These are phyloP conservation scores for Diorhabda carinulata DNA, from an alignment of 1,140 invertebrate species.

Conservation along the genomic window DNA sequence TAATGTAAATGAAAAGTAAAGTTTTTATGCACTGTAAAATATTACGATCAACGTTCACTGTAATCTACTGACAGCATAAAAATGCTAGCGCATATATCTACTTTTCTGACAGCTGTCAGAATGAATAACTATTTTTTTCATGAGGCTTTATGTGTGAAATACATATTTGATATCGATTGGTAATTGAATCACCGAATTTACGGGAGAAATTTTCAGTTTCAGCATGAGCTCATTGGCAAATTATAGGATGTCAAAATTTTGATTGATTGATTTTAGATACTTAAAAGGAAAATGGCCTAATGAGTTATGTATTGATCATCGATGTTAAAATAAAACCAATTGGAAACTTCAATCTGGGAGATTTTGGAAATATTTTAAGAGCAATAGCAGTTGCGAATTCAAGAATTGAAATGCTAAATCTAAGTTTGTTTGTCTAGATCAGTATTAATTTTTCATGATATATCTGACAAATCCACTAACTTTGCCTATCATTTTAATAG, in stretches of 20 bases:
- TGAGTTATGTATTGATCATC: neutral
- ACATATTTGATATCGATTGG: slow-evolving; percentile 8
- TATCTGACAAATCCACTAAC: too few relatives aligned
- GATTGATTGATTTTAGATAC: slow-evolving; percentile 6
- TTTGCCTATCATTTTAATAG: too few relatives aligned
- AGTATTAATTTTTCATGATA: too few relatives aligned
- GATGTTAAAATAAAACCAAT: neutral
- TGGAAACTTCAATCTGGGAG: neutral
- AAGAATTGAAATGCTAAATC: too few relatives aligned
- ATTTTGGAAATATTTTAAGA: neutral
- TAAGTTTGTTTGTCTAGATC: too few relatives aligned
- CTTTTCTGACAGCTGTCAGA: slow-evolving; percentile 19
- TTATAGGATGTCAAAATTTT: neutral
- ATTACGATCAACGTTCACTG: slow-evolving; percentile 18
- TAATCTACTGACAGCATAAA: slow-evolving; percentile 19
- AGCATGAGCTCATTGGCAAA: neutral
- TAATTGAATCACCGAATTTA: slow-evolving; percentile 7
- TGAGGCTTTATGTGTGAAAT: slow-evolving; percentile 8
- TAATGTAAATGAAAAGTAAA: slow-evolving; percentile 8
- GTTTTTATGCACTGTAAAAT: slow-evolving; percentile 16
- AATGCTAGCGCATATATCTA: slow-evolving; percentile 14
- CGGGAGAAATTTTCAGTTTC: neutral
- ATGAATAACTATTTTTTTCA: slow-evolving; percentile 10
- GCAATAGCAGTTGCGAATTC: too few relatives aligned
- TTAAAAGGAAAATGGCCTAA: slow-evolving; percentile 1